phyloP scores from a whole-genome alignment of 2,113 vertebrate genomes.

The Pardalotus punctatus region DNA sequence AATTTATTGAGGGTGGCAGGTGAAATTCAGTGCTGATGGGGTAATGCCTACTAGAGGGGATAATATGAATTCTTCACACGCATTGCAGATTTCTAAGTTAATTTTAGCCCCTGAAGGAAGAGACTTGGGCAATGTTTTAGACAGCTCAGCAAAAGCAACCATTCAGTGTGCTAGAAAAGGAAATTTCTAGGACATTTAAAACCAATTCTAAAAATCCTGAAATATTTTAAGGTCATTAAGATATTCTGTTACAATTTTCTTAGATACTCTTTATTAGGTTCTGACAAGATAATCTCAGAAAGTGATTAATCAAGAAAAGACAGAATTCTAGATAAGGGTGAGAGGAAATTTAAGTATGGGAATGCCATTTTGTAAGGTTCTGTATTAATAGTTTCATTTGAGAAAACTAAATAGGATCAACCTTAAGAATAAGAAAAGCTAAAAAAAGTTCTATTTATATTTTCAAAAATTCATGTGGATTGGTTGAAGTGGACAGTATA shows the following conservation, averaged over 20 bases:
- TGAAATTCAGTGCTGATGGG: slow-evolving; percentile 10
- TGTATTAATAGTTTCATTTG: not conserved
- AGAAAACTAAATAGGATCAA: not conserved
- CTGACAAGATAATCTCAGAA: not conserved
- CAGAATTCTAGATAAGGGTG: not conserved
- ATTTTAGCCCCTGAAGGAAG: not conserved
- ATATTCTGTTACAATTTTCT: not conserved
- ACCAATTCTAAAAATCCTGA: not conserved
- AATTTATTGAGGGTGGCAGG: slow-evolving; percentile 16
- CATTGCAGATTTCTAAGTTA: not conserved
- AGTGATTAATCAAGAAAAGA: not conserved
- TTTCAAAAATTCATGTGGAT: not conserved
- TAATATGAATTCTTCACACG: not conserved
- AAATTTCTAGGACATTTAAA: not conserved
- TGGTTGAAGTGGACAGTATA: not conserved
- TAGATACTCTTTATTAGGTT: not conserved
- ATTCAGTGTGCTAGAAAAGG: not conserved
- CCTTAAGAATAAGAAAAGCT: not conserved
- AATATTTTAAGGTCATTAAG: not conserved
- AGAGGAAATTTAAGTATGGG: not conserved
- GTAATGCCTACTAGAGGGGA: not conserved
- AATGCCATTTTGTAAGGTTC: not conserved
- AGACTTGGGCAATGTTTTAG: not conserved
- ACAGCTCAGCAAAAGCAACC: not conserved
- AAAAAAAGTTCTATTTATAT: not conserved